Percentiles rank a stretch among this genome's conserved stretches.
Evolutionary conservation across 1,140 invertebrate genomes (phyloP).

Genomic region (Bombus consobrinus): DNA sequence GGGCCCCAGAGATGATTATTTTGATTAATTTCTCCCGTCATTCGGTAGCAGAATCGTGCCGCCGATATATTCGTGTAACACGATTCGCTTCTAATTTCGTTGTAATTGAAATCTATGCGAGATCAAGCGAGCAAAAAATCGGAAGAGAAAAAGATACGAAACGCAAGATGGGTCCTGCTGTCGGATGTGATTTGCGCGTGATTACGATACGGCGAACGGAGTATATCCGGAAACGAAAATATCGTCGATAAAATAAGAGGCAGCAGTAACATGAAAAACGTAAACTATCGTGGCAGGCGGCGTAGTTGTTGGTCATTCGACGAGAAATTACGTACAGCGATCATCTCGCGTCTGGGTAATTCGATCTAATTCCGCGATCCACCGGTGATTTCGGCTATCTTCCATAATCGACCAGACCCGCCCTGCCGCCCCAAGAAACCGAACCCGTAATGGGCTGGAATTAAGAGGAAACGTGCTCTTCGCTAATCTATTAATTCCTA

Average conservation of each 20-base stretch:
- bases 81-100: slow-evolving; percentile 59
- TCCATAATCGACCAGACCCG: slow-evolving; percentile 76
- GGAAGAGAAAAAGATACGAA: background rate
- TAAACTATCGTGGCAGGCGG: background rate
- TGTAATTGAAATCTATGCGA: slow-evolving; percentile 55
- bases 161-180: background rate
- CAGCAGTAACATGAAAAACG: background rate
- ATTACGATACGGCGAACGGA: too few species aligned
- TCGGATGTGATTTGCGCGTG: background rate
- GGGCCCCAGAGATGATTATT: slow-evolving; percentile 75
- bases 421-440: slow-evolving; percentile 74
- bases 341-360: slow-evolving; percentile 70
- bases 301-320: slow-evolving; percentile 28
- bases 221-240: background rate
- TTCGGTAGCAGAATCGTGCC: slow-evolving; percentile 76
- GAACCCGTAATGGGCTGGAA: slow-evolving; percentile 77
- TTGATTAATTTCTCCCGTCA: slow-evolving; percentile 79
- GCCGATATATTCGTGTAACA: slow-evolving; percentile 70
- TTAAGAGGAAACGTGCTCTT: slow-evolving; percentile 81
- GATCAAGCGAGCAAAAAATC: background rate
- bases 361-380: slow-evolving; percentile 79
- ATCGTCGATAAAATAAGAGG: background rate
- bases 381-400: slow-evolving; percentile 78
- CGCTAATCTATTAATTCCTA: slow-evolving; percentile 81
- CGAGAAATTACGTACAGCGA: slow-evolving; percentile 62